phyloP scores from a whole-genome alignment of 2,113 vertebrate genomes.

The Columbina picui region DNA sequence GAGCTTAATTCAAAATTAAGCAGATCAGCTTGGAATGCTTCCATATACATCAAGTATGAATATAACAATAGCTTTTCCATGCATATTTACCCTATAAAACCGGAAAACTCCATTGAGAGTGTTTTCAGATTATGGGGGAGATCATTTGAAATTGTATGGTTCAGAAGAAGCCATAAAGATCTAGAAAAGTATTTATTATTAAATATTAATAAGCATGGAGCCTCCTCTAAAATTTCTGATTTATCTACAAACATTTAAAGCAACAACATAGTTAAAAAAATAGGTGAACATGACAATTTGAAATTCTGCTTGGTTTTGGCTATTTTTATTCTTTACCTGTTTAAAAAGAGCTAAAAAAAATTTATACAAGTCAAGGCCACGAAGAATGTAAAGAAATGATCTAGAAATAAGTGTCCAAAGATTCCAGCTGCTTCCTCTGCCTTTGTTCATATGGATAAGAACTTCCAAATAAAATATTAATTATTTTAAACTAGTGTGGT shows the following conservation, averaged over 20 bases:
- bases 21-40: neutral
- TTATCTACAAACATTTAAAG: neutral
- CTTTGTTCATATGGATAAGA: neutral
- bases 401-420: neutral
- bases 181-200: neutral
- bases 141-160: neutral
- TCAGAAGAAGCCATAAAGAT: neutral
- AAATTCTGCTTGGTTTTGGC: neutral
- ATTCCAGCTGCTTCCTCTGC: neutral
- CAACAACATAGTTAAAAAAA: neutral
- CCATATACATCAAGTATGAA: neutral
- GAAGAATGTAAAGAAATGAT: neutral
- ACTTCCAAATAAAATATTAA: too few species aligned
- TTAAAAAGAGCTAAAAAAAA: neutral
- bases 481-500: neutral
- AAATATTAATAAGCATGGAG: neutral
- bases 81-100: neutral
- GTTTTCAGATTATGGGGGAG: neutral
- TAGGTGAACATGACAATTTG: neutral
- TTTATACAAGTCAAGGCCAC: neutral
- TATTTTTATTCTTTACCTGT: neutral
- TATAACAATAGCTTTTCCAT: neutral
- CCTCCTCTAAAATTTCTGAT: neutral
- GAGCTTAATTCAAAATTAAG: neutral
- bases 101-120: neutral